Percentiles rank a stretch among this genome's conserved stretches.
phyloP scores from a whole-genome alignment of 2,797 vertebrate genomes.

The Hapalemur alaotrensis region DNA sequence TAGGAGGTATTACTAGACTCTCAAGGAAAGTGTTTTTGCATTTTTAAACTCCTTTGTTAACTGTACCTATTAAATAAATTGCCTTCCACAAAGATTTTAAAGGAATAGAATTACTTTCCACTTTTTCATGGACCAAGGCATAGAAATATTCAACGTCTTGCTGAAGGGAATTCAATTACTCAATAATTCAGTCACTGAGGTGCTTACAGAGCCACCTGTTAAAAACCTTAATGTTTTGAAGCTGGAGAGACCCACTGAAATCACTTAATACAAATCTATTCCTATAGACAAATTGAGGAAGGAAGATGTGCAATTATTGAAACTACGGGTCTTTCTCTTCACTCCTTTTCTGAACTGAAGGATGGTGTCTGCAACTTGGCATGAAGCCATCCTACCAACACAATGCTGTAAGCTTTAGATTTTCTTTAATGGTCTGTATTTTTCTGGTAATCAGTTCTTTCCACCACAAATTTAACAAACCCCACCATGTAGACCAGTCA shows the following conservation, averaged over 20 bases:
- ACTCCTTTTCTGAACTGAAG: background rate
- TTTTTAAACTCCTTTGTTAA: conserved; percentile 8
- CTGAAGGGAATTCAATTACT: background rate
- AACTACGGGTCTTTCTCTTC: background rate
- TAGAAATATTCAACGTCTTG: background rate
- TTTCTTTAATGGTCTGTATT: background rate
- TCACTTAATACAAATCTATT: background rate
- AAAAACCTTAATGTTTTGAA: background rate
- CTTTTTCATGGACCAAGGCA: background rate
- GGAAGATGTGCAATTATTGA: background rate
- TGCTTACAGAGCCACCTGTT: background rate
- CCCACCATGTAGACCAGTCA: background rate
- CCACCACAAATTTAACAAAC: background rate
- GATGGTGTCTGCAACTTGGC: background rate
- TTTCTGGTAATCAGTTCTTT: background rate
- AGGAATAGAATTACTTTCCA: background rate
- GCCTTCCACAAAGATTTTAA: background rate
- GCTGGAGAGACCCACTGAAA: background rate
- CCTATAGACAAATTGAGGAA: background rate
- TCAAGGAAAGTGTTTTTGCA: background rate
- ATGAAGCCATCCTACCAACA: background rate
- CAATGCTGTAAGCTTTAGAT: background rate
- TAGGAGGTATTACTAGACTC: background rate
- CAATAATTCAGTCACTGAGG: background rate
- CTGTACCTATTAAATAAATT: background rate